phyloP scores from a whole-genome alignment of 2,888 invertebrate genomes.

The Pollenia griseotomentosa region DNA sequence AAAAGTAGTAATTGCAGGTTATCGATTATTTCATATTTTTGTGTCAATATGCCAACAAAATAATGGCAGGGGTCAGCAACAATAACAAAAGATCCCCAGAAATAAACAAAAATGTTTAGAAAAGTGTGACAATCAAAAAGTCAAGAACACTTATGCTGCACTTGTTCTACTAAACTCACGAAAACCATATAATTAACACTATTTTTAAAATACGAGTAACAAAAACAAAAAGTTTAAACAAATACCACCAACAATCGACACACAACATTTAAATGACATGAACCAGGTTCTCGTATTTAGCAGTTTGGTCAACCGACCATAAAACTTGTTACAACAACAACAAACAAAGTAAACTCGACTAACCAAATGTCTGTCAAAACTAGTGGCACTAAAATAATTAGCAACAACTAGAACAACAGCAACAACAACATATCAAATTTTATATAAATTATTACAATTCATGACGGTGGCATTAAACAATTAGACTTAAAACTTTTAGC shows the following conservation, averaged over 20 bases:
- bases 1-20: too few relatives aligned
- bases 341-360: not conserved
- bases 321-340: constrained; percentile 35
- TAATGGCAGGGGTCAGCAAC: too few relatives aligned
- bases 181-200: constrained; percentile 39
- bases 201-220: constrained; percentile 8
- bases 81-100: not conserved
- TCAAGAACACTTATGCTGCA: not conserved
- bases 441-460: constrained; percentile 53
- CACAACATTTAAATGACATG: constrained; percentile 32
- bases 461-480: constrained; percentile 58
- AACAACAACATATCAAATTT: too few relatives aligned
- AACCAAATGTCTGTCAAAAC: constrained; percentile 30
- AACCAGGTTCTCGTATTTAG: not conserved
- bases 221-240: not conserved
- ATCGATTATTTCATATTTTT: too few relatives aligned
- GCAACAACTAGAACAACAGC: constrained; percentile 8
- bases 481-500: constrained; percentile 34
- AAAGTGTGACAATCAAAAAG: constrained; percentile 23
- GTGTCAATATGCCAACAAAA: too few relatives aligned
- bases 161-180: constrained; percentile 8
- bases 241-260: not conserved
- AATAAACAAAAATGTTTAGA: not conserved
- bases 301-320: constrained; percentile 44
- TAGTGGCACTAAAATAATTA: constrained; percentile 50